Conservation (phyloP, 2,113 vertebrate species). For the Oceanodroma tethys region DNA sequence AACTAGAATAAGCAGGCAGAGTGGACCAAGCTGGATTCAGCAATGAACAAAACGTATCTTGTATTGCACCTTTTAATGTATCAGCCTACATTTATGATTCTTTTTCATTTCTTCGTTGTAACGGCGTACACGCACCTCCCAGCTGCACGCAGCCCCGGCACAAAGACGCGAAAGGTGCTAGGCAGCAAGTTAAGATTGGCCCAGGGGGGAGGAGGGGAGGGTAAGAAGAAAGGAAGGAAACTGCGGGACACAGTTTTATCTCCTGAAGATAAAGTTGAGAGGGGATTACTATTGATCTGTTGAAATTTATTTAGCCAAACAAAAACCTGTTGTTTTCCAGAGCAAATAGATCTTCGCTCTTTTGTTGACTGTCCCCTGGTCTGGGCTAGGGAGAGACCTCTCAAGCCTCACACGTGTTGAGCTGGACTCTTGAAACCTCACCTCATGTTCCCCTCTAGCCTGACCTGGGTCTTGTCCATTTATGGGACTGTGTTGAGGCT, state of each 20-base stretch:
- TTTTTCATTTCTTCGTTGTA: not conserved
- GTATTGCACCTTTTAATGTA: not conserved
- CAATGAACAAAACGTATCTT: conserved; percentile 31
- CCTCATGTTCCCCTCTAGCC: not conserved
- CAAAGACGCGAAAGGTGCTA: not conserved
- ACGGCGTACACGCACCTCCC: rapidly evolving
- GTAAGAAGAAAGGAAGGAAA: not conserved
- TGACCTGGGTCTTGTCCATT: rapidly evolving
- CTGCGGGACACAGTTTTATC: not conserved
- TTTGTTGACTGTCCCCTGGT: not conserved
- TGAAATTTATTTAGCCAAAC: not conserved
- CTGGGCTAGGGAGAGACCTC: not conserved
- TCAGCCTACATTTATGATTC: not conserved
- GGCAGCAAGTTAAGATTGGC: not conserved
- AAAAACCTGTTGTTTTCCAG: not conserved
- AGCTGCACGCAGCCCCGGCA: not conserved
- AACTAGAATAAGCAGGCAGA: conserved; percentile 46
- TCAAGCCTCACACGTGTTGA: not conserved
- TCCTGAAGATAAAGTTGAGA: not conserved
- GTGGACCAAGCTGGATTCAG: not conserved
- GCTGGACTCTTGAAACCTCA: not conserved
- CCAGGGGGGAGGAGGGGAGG: not conserved
- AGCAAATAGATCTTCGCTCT: not conserved
- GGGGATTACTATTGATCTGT: not conserved
- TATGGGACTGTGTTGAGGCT: not conserved